Conservation (phyloP, 2,113 vertebrate genomes). For the Reinhardtius hippoglossoides region DNA sequence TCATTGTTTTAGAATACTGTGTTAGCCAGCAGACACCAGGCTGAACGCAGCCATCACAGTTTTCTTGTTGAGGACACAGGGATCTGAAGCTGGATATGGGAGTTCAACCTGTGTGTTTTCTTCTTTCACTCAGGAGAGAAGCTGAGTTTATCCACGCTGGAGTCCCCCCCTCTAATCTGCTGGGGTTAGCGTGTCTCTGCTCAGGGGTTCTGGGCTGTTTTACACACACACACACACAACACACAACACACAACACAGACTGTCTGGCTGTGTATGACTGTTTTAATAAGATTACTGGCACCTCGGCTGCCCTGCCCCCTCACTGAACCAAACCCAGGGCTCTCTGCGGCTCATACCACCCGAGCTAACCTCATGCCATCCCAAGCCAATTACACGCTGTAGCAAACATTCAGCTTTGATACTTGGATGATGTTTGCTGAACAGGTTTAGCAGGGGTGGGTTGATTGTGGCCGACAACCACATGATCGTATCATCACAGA, state of each 20-base stretch:
- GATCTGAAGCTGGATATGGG: slow-evolving; percentile 6
- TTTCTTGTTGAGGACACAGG: neutral
- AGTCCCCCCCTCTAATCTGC: slow-evolving; percentile 31
- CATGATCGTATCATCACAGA: slow-evolving; percentile 19
- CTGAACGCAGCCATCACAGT: neutral
- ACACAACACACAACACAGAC: slow-evolving; percentile 15
- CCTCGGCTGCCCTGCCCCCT: slow-evolving; percentile 34
- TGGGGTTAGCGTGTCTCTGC: slow-evolving; percentile 18
- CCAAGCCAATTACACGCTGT: slow-evolving; percentile 36
- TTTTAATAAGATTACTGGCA: slow-evolving; percentile 70
- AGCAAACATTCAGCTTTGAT: neutral
- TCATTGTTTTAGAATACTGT: neutral
- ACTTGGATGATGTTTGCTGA: neutral
- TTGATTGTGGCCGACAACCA: neutral
- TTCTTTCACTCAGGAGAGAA: slow-evolving; percentile 19
- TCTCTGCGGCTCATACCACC: neutral
- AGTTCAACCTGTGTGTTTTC: slow-evolving; percentile 24
- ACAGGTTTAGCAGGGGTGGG: neutral
- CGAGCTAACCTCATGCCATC: slow-evolving; percentile 9
- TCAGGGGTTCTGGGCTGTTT: slow-evolving; percentile 25
- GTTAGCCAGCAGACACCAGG: neutral
- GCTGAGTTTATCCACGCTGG: slow-evolving; percentile 30
- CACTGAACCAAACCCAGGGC: slow-evolving; percentile 5
- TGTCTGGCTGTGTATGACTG: slow-evolving; percentile 37
- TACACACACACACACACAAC: slow-evolving; percentile 16